Evolutionary conservation across 2,888 invertebrate genomes (phyloP), one percentile per base, ranked within the genome.

Genomic region (Aquatica leii): DNA sequence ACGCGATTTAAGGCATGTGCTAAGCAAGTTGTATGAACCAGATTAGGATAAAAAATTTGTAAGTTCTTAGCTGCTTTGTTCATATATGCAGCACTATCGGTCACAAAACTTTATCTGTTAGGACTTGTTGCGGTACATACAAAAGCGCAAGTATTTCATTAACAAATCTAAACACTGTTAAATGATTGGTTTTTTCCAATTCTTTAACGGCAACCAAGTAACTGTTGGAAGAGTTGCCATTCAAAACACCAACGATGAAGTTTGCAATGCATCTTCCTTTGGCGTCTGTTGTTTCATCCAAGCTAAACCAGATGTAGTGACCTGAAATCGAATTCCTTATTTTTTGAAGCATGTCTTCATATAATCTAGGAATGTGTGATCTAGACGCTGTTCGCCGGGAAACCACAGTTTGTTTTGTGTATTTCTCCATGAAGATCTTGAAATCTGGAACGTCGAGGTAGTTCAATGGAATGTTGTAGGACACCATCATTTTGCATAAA

Each of bases 191-290:
- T 43, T 43, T 43, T 14, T 43, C 14, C 17, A 43, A 43, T 17
- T 43, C 15, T 43, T 43, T 43, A 43, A 43, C 43, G 11, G 43
- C 43, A 43, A 43, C 15, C 5, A 43, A 43, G 17, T 43, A 43
- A 43, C 43, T 43, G 20, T 21, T 9, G 11, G 50, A 31, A 34
- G 12, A 8, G 12, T 34, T 20, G 14, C 50, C n/a, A 34, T 18
- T 54, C 24, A 54, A 20, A 54, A 41, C 20, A 46, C 54, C 54
- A 21, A 71, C 34, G 67, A 74, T 62, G 59, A 83, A 40, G 50
- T 60, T 67, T 15, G 63, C 67, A 35, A 67, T 62, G 51, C 61
- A 67, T 15, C 65, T 57, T 49, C 69, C 68, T 15, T 34, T 15
- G 15, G 35, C 21, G 55, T 69, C 65, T 8, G 67, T 68, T 5